Percentiles rank a stretch among this genome's conserved stretches.
phyloP scores from a whole-genome alignment of 2,797 vertebrate genomes.

The Xenops minutus region DNA sequence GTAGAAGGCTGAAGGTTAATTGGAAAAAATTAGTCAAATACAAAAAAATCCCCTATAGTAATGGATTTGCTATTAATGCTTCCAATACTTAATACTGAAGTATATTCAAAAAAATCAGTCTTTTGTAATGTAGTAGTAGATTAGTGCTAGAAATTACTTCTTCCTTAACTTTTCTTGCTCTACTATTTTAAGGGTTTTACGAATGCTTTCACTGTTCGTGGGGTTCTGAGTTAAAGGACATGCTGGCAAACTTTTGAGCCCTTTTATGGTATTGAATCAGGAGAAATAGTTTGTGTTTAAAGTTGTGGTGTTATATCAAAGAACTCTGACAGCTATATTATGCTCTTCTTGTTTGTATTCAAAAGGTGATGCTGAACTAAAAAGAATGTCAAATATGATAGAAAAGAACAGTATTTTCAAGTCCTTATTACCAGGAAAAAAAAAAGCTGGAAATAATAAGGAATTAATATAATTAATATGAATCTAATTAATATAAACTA shows the following conservation, averaged over 20 bases:
- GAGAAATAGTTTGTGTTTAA: background rate
- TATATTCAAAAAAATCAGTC: background rate
- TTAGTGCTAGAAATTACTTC: background rate
- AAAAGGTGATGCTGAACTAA: background rate
- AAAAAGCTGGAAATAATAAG: background rate
- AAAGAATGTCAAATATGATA: background rate
- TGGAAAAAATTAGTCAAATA: background rate
- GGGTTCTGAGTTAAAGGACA: background rate
- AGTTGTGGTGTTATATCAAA: background rate
- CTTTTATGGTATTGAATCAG: background rate
- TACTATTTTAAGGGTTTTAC: background rate
- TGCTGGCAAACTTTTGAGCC: background rate
- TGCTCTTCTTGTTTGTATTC: background rate
- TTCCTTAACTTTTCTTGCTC: background rate
- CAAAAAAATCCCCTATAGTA: accelerated
- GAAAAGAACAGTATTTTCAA: background rate
- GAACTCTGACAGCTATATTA: background rate
- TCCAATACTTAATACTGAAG: background rate
- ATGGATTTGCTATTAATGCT: background rate
- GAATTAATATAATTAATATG: too few relatives aligned
- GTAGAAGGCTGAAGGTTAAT: background rate
- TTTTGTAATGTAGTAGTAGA: background rate
- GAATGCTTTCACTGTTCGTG: background rate
- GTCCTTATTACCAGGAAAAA: background rate
- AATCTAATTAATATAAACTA: background rate